Evolutionary conservation across 2,797 vertebrate genomes (phyloP), one percentile per base, ranked within the genome.

Genomic region (Vespertilio murinus): DNA sequence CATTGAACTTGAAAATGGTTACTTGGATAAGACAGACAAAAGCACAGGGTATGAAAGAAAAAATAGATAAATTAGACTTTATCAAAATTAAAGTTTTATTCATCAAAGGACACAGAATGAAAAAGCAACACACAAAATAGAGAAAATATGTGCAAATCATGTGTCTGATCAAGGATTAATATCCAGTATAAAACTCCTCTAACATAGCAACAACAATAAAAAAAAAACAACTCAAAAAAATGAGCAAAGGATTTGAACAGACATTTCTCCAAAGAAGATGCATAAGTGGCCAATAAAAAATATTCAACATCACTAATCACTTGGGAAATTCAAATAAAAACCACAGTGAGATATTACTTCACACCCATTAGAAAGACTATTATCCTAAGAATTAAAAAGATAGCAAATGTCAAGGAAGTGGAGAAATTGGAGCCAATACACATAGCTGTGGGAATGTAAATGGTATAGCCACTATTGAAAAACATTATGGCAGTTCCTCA

Each of bases 241-340:
- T 42, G 25, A 54, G 3, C 18, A 54, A 70, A 92, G 40, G 59
- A 83, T 45, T 61, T 94, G 33, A 87, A 65, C 38, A 82, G 12
- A 69, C 22, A 84, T 70, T 91, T 96, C 35, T 96, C n/a, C 33
- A 88, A 91, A 56, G 42, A 87, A 42, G 9, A 89, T 42, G 18
- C 20, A 54, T 16, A 78, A 70, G 69, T 30, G 28, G 30, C 9
- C 74, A 71, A 67, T 30, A 42, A 61, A 59, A 88, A 23, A 47
- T 13, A 47, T 6, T 79, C 35, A 85, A 16, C 16, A 17, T 67
- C 33, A 64, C 11, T 71, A 47, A 59, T 49, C 54, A 73, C 40
- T 54, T 78, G 47, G 61, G 54, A 67, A 86, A 80, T 47, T 28
- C 20, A 93, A 61, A 88, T 82, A 9, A 85, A 94, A 88, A 69